Evolutionary conservation across 2,797 vertebrate species (phyloP), one percentile per base, ranked within the genome.

Genomic region (Microctenopoma lineatum): DNA sequence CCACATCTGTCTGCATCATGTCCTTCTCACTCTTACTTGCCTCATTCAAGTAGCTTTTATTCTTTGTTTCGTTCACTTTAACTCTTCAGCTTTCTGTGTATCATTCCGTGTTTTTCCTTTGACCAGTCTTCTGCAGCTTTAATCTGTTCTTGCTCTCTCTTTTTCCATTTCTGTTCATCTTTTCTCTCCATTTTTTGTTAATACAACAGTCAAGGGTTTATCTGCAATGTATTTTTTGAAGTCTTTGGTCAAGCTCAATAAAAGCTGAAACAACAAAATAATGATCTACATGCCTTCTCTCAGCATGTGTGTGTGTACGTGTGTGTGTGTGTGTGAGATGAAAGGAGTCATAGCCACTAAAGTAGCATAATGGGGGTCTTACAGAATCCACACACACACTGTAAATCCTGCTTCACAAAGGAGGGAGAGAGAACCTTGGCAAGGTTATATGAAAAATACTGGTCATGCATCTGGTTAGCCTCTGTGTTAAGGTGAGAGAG

Each of bases 321-420:
- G 21, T 21, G 21, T 21, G 21, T 21, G 21, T 54, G 38, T 78
- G 65, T 63, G 58, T 14, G 57, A 66, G 25, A 63, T 65, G 42
- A 66, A 57, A 56, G 74, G 66, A 73, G 68, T 83, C 70, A 66
- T 61, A 53, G 72, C 79, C 63, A 79, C 73, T 63, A 45, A 66
- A 82, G 66, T 41, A 68, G 32, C 42, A 48, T 77, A 62, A 79
- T 59, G 25, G 73, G 82, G 77, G 72, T 68, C 58, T 78, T 59
- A 59, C 15, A 59, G 66, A 66, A 53, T 63, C 26, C 71, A 79
- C 61, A 79, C 61, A 79, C 66, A 75, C 69, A 47, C 59, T 65
- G 70, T 83, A 85, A 84, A 85, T 90, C 82, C 64, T 54, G 29
- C 71, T 45, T 61, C 60, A 77, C 59, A 65, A 47, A 26, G 45